These are phyloP conservation scores for Podarcis raffonei DNA, from an alignment of 2,113 vertebrate species.

Conservation along the genomic window DNA sequence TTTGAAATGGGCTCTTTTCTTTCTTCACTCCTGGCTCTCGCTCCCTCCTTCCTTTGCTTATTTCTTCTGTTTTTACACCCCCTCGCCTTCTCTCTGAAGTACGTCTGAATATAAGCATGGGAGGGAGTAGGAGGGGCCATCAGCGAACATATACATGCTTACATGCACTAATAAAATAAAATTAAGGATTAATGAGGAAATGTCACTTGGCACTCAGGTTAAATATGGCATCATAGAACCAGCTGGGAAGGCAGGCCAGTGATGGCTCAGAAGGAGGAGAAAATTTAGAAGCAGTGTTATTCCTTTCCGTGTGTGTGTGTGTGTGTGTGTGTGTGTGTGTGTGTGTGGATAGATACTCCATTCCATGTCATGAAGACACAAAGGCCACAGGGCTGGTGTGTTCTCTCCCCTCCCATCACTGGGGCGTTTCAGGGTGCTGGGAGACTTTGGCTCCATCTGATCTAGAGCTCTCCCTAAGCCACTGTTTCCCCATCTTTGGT, in stretches of 20 bases:
- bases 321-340: too few relatives aligned
- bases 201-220: slow-evolving; percentile 42
- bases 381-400: too few relatives aligned
- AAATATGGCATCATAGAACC: slow-evolving; percentile 18
- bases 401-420: too few relatives aligned
- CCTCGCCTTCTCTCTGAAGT: slow-evolving; percentile 54
- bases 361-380: too few relatives aligned
- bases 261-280: not conserved
- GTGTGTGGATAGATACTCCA: too few relatives aligned
- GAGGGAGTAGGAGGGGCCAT: not conserved
- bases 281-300: not conserved
- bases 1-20: slow-evolving; percentile 68
- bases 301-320: too few relatives aligned
- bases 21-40: slow-evolving; percentile 10
- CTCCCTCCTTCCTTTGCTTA: not conserved
- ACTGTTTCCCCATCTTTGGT: too few relatives aligned
- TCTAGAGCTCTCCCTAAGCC: too few relatives aligned
- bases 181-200: slow-evolving; percentile 56
- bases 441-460: too few relatives aligned
- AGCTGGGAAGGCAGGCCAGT: not conserved
- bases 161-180: slow-evolving; percentile 47
- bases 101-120: slow-evolving; percentile 68
- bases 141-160: slow-evolving; percentile 31
- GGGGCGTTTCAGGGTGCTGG: too few relatives aligned
- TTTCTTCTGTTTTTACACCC: too few relatives aligned